Conservation (phyloP, 2,888 invertebrate genomes). For the Mystacides longicornis region DNA sequence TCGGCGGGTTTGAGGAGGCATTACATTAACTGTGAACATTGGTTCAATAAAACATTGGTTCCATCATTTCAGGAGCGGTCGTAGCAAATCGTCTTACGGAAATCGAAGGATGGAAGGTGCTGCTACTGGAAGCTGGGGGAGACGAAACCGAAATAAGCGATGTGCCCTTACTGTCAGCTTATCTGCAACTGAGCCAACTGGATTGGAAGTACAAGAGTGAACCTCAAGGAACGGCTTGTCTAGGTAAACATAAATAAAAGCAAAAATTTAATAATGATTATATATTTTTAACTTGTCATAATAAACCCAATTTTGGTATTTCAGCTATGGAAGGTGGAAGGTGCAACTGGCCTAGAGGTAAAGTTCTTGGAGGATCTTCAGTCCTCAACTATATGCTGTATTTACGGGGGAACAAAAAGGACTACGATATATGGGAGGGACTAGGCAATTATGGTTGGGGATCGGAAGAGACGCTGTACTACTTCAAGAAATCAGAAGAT, state of each 20-base stretch:
- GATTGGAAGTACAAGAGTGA: constrained; percentile 94
- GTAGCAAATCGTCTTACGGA: constrained; percentile 77
- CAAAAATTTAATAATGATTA: no score
- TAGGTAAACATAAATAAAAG: constrained; percentile 53
- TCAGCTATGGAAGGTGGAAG: constrained; percentile 75
- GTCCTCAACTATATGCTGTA: constrained; percentile 91
- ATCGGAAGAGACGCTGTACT: constrained; percentile 67
- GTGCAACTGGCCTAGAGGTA: constrained; percentile 89
- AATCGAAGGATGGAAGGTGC: constrained; percentile 69
- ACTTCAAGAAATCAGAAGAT: constrained; percentile 88
- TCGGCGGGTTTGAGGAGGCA: no score
- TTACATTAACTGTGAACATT: no score
- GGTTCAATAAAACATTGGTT: no score
- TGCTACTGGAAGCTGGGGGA: constrained; percentile 79
- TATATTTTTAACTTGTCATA: no score
- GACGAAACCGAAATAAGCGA: constrained; percentile 89
- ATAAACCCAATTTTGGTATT: no score
- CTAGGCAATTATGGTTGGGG: constrained; percentile 87
- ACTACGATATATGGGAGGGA: constrained; percentile 86
- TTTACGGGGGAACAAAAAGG: constrained; percentile 77
- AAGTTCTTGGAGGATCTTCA: constrained; percentile 83
- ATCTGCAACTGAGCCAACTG: constrained; percentile 75
- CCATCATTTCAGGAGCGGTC: constrained; percentile 69
- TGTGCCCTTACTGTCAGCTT: constrained; percentile 80
- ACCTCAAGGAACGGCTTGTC: constrained; percentile 71